phyloP scores from a whole-genome alignment of 2,113 vertebrate genomes.

The Aix galericulata region DNA sequence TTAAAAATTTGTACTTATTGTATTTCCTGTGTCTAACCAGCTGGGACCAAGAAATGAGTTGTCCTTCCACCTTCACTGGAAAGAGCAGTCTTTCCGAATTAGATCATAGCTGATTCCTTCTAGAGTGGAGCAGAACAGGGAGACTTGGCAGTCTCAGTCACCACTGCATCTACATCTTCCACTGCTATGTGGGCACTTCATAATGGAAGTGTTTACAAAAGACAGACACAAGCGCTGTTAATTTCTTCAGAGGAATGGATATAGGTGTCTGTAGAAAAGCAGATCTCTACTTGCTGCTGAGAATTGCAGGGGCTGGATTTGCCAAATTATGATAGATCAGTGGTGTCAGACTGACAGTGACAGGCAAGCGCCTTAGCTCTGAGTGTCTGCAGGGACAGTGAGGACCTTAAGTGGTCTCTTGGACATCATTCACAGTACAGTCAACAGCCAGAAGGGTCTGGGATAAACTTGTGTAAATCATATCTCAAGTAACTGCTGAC shows the following conservation, averaged over 20 bases:
- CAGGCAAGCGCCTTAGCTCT: neutral
- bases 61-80: neutral
- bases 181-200: accelerated
- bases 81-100: neutral
- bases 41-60: neutral
- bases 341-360: neutral
- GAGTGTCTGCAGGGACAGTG: neutral
- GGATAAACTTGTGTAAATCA: neutral
- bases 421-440: neutral
- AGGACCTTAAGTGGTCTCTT: neutral
- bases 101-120: neutral
- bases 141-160: neutral
- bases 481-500: neutral
- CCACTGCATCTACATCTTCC: neutral
- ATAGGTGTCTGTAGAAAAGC: neutral
- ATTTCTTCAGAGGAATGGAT: neutral
- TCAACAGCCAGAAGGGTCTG: neutral
- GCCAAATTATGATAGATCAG: accelerated
- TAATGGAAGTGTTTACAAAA: neutral
- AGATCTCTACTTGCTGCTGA: neutral
- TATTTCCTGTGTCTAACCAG: neutral
- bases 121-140: neutral
- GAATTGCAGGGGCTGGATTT: neutral
- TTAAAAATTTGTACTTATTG: neutral
- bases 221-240: neutral